Base-by-base conservation (phyloP, 2,888 invertebrate species). In the Synanthedon myopaeformis region DNA sequence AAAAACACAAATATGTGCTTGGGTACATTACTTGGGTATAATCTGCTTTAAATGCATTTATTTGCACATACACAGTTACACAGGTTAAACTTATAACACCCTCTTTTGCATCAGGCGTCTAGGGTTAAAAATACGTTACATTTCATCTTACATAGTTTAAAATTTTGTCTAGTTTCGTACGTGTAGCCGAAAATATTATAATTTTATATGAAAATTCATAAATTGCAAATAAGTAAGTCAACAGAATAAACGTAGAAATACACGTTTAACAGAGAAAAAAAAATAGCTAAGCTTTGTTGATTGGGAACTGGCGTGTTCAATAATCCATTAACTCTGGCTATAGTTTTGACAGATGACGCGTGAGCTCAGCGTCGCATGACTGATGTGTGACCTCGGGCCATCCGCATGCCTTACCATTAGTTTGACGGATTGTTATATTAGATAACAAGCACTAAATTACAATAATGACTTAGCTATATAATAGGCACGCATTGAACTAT, bases 341-440 rank as follows among this genome's bases (percentile, higher is more conserved):
- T 65, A 66, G 70, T 77, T 80, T 74, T 79, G 80, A 81, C 81
- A 77, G 70, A 69, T 76, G 74, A 73, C 72, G 68, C 67, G 70
- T 66, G 68, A 69, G 62, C 59, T 61, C 66, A 63, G 60, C 62
- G 59, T 56, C 56, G 60, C 58, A 59, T 75, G 76, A 77, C 66
- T 66, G 73, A 79, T 76, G 68, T 17, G 49, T 54, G 53, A 56
- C 55, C 57, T 54, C 42, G 19, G 53, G 54, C 53, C 55, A 41
- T 45, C 53, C 23, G 51, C 28, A 41, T 17, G 53, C 35, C 41
- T 45, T 45, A 45, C 49, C 23, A 49, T 49, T 23, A 19, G 49
- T 17, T 49, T 49, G 14, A 49, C 45, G 13, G 45, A 45, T 45
- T 45, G 45, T 45, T 45, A 45, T 45, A 45, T 45, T 45, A 14